These are phyloP conservation scores for Homarus americanus DNA, from an alignment of 1,140 invertebrate species.

Conservation along the genomic window DNA sequence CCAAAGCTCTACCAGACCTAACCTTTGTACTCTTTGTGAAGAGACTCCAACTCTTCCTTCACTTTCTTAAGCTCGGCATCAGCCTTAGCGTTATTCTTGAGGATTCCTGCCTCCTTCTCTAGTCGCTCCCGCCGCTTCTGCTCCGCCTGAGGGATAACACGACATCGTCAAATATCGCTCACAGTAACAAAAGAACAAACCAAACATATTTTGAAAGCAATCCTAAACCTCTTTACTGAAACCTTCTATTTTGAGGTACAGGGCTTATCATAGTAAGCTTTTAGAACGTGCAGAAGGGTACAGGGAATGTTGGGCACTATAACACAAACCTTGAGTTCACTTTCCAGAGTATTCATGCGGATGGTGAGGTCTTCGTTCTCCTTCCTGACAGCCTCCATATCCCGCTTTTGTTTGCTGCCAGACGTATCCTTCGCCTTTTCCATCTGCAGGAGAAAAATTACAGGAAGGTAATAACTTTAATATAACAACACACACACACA, in stretches of 20 bases:
- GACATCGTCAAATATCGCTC: too few species aligned
- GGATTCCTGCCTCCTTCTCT: constrained; percentile 80
- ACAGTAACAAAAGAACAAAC: too few species aligned
- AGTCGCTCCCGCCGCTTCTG: constrained; percentile 83
- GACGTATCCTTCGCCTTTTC: constrained; percentile 41
- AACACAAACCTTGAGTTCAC: constrained; percentile 82
- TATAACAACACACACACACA: too few species aligned
- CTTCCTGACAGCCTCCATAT: constrained; percentile 80
- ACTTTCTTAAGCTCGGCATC: constrained; percentile 78
- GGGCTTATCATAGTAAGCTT: too few species aligned
- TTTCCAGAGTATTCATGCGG: constrained; percentile 83
- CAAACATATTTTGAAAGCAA: too few species aligned
- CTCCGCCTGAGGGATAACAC: constrained; percentile 82
- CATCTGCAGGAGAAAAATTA: constrained; percentile 28
- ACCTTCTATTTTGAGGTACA: too few species aligned
- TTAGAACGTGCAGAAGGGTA: too few species aligned
- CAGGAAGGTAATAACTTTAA: too few species aligned
- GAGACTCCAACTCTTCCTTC: constrained; percentile 76
- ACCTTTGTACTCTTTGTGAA: constrained; percentile 47
- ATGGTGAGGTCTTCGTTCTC: constrained; percentile 81
- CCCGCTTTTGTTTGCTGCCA: constrained; percentile 79
- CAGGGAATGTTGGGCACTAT: too few species aligned
- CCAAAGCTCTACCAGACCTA: too few species aligned
- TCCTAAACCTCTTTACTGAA: too few species aligned
- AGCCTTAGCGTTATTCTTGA: constrained; percentile 83